These are phyloP conservation scores for Porites evermanni DNA, from an alignment of 92 coral and sea anemone species.

Conservation along the genomic window DNA sequence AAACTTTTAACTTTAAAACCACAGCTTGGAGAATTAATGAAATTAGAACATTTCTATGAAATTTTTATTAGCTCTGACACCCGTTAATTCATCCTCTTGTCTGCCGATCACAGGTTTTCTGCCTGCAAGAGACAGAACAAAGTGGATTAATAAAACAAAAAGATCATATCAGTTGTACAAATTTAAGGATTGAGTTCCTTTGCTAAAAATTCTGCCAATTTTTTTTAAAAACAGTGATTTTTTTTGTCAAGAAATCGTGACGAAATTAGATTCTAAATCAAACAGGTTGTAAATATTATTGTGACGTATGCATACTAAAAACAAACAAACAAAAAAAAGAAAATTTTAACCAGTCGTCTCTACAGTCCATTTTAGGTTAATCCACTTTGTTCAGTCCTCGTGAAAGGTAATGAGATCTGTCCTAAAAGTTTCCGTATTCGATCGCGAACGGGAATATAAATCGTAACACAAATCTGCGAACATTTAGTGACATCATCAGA, in stretches of 20 bases:
- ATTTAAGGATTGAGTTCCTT: not conserved
- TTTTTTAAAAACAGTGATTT: not conserved
- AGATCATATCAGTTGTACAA: slow-evolving; percentile 7
- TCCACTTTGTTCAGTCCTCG: slow-evolving; percentile 50
- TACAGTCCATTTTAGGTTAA: not conserved
- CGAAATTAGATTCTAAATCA: no score
- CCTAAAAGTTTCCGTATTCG: no score
- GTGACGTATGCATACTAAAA: not conserved
- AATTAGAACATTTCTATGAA: not conserved
- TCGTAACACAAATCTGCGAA: no score
- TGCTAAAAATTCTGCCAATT: not conserved
- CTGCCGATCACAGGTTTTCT: slow-evolving; percentile 85
- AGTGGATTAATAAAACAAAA: slow-evolving; percentile 89
- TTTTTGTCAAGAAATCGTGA: not conserved
- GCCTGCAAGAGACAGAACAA: slow-evolving; percentile 99
- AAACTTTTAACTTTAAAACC: no score
- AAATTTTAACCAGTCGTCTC: not conserved
- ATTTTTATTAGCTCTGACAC: slow-evolving; percentile 1
- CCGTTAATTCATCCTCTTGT: slow-evolving; percentile 44
- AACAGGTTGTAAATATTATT: not conserved
- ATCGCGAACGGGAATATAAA: no score
- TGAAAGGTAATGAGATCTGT: not conserved
- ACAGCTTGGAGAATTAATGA: no score
- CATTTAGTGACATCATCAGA: no score
- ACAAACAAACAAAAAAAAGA: no score